These are phyloP conservation scores for Pomacea canaliculata DNA, from an alignment of 2,888 invertebrate species.

Conservation along the genomic window DNA sequence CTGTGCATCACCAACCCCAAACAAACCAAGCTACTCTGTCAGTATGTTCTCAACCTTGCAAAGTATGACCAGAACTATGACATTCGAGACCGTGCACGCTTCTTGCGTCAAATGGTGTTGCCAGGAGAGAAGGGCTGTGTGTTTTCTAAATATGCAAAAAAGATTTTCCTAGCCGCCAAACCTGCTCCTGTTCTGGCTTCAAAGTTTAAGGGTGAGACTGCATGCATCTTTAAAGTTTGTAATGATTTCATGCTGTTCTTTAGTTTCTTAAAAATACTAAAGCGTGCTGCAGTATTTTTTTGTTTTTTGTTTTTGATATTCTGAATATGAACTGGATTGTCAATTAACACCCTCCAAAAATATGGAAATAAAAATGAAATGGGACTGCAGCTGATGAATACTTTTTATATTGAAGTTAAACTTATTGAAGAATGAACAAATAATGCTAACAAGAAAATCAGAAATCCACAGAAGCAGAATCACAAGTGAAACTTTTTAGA, in stretches of 20 bases:
- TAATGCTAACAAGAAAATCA: no score
- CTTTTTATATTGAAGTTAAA: no score
- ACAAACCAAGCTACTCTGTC: constrained; percentile 87
- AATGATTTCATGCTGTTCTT: not conserved
- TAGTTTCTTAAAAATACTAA: not conserved
- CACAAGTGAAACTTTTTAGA: no score
- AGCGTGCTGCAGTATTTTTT: no score
- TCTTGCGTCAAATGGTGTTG: constrained; percentile 86
- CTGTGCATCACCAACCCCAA: constrained; percentile 88
- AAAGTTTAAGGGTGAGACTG: constrained; percentile 69
- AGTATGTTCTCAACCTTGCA: constrained; percentile 93
- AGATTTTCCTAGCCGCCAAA: constrained; percentile 91
- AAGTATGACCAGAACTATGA: constrained; percentile 98
- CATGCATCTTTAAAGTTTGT: not conserved
- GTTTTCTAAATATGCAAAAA: constrained; percentile 80
- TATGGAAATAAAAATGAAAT: no score
- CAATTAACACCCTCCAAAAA: no score
- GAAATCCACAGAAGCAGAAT: no score
- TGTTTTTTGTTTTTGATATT: no score
- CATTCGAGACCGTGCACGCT: constrained; percentile 93
- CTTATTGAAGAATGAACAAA: no score
- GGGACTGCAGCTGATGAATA: no score
- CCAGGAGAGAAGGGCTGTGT: constrained; percentile 73
- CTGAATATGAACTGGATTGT: no score
- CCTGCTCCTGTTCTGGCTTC: constrained; percentile 93